These are phyloP conservation scores for Carlito syrichta DNA, from an alignment of 2,113 vertebrate genomes.

Conservation along the genomic window DNA sequence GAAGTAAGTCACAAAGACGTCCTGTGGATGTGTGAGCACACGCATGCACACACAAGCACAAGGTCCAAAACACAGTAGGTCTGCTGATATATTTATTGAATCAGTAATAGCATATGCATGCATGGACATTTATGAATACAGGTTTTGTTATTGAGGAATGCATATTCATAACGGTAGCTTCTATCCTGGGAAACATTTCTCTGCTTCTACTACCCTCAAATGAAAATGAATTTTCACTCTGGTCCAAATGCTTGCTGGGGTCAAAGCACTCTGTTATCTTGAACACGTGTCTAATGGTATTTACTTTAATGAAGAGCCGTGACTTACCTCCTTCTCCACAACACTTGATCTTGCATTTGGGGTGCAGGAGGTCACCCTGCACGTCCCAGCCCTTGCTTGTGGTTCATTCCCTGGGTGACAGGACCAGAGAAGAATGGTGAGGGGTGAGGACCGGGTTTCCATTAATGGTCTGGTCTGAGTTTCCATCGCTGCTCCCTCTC, in stretches of 20 bases:
- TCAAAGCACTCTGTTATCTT: slow-evolving; percentile 67
- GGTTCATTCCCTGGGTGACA: not conserved
- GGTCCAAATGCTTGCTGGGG: slow-evolving; percentile 62
- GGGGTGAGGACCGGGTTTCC: not conserved
- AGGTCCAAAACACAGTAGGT: not conserved
- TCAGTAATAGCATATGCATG: not conserved
- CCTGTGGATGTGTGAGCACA: accelerated
- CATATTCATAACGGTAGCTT: slow-evolving; percentile 44
- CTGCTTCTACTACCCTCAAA: not conserved
- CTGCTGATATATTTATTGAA: not conserved
- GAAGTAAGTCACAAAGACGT: not conserved
- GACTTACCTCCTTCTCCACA: slow-evolving; percentile 36
- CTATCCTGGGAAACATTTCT: not conserved
- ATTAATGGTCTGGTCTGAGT: slow-evolving; percentile 3
- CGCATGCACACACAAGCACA: too few relatives aligned
- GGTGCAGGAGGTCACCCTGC: slow-evolving; percentile 15
- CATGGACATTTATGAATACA: not conserved
- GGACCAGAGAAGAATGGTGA: slow-evolving; percentile 39
- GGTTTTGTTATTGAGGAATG: not conserved
- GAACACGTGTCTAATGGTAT: slow-evolving; percentile 62
- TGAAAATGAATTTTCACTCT: slow-evolving; percentile 58
- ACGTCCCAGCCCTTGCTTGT: slow-evolving; percentile 28
- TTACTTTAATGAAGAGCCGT: slow-evolving; percentile 75
- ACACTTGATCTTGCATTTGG: slow-evolving; percentile 53
- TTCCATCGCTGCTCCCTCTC: not conserved